Conservation (phyloP, 2,797 vertebrate genomes). For the Neostethus bicornis region DNA sequence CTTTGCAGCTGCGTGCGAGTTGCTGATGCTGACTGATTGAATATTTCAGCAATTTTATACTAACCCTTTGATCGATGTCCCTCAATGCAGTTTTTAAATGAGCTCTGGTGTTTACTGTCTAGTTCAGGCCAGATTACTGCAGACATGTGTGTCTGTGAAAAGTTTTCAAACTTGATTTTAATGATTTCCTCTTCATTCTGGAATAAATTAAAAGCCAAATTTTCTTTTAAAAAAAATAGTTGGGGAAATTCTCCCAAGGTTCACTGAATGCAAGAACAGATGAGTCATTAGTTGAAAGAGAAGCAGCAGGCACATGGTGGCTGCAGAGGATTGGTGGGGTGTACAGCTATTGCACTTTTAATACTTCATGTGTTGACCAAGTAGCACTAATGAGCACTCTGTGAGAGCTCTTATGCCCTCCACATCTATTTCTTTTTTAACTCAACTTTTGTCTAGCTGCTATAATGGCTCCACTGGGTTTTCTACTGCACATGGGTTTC, state of each 20-base stretch:
- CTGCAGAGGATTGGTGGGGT: slow-evolving; percentile 40
- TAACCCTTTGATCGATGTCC: slow-evolving; percentile 16
- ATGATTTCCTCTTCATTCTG: slow-evolving; percentile 11
- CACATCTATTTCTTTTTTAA: slow-evolving; percentile 51
- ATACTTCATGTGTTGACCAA: slow-evolving; percentile 67
- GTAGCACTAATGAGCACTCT: slow-evolving; percentile 68
- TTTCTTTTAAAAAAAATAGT: slow-evolving; percentile 30
- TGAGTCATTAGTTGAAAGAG: slow-evolving; percentile 60
- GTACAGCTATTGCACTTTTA: slow-evolving; percentile 48
- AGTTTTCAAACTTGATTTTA: slow-evolving; percentile 2
- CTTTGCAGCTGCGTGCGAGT: slow-evolving; percentile 17
- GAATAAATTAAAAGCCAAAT: slow-evolving; percentile 28
- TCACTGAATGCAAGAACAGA: slow-evolving; percentile 28
- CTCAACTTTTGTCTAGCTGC: slow-evolving; percentile 46
- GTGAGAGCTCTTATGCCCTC: slow-evolving; percentile 42
- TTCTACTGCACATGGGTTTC: slow-evolving; percentile 32
- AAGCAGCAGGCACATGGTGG: slow-evolving; percentile 60
- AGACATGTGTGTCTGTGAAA: neutral
- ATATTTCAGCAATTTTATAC: slow-evolving; percentile 30
- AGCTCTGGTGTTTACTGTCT: slow-evolving; percentile 16
- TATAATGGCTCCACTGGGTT: slow-evolving; percentile 43
- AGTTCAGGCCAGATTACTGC: neutral
- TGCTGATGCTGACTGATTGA: slow-evolving; percentile 42
- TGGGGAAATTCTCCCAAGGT: slow-evolving; percentile 19
- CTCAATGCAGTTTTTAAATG: slow-evolving; percentile 4